Evolutionary conservation across 2,113 vertebrate genomes (phyloP).

Genomic region (Mionectes macconnelli): DNA sequence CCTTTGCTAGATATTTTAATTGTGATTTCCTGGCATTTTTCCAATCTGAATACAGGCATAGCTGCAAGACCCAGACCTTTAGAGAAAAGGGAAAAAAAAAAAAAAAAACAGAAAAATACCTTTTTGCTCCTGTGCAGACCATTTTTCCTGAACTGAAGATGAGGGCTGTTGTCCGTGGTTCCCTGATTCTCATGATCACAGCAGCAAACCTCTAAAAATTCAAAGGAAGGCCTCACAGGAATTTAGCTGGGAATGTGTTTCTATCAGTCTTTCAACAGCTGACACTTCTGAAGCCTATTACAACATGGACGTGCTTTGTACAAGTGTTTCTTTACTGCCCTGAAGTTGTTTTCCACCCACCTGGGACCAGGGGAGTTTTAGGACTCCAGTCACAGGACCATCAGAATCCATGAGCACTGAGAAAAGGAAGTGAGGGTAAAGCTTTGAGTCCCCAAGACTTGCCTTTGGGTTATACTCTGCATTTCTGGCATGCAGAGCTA

Average conservation of each 20-base stretch:
- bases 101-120: constrained; percentile 68
- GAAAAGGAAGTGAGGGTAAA: neutral
- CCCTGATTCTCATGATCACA: constrained; percentile 96
- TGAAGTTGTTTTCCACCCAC: neutral
- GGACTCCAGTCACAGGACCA: neutral
- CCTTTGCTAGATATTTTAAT: neutral
- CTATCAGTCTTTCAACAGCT: neutral
- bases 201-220: constrained; percentile 89
- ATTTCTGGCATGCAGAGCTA: constrained; percentile 92
- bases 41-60: neutral
- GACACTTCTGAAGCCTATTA: neutral
- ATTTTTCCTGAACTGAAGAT: constrained; percentile 99
- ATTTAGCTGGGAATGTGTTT: neutral
- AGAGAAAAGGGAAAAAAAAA: neutral
- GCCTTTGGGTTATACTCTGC: constrained; percentile 99
- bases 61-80: neutral
- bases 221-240: neutral
- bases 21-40: neutral
- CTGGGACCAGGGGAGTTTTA: neutral
- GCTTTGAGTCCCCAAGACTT: neutral
- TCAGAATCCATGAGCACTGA: neutral
- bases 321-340: neutral
- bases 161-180: constrained; percentile 93
- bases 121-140: constrained; percentile 98
- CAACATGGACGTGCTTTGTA: neutral